These are phyloP conservation scores for Marronus borbonicus DNA, from an alignment of 2,888 invertebrate genomes.

Conservation along the genomic window DNA sequence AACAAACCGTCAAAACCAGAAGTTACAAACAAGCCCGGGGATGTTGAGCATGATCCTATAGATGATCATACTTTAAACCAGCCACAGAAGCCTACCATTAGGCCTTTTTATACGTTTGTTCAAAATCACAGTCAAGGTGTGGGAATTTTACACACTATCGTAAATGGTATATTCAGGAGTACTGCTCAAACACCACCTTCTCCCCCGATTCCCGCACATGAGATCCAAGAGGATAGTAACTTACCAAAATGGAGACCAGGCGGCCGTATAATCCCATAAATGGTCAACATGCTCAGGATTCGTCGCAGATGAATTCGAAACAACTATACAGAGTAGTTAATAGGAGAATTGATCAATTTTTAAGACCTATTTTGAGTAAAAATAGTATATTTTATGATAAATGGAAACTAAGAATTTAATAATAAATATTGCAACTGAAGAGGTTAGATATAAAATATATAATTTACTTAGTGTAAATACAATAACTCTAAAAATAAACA, in stretches of 20 bases:
- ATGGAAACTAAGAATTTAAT: no score
- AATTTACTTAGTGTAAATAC: constrained; percentile 19
- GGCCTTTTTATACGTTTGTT: constrained; percentile 37
- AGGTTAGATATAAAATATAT: background rate
- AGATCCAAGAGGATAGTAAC: constrained; percentile 53
- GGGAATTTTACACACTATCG: constrained; percentile 27
- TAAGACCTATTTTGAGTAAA: constrained; percentile 52
- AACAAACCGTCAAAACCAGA: constrained; percentile 16
- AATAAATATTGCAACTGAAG: no score
- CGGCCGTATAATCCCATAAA: constrained; percentile 53
- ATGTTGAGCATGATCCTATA: constrained; percentile 27
- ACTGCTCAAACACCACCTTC: background rate
- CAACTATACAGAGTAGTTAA: constrained; percentile 43
- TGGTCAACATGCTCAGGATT: constrained; percentile 53
- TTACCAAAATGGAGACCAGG: constrained; percentile 50
- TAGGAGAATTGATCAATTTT: constrained; percentile 52
- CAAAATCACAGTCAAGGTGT: constrained; percentile 45
- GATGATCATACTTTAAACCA: constrained; percentile 19
- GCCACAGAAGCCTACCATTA: constrained; percentile 43
- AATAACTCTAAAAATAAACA: constrained; percentile 12
- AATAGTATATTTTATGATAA: no score
- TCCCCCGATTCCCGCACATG: constrained; percentile 54
- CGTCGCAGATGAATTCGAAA: constrained; percentile 55
- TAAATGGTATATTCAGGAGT: constrained; percentile 36
- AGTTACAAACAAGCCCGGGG: constrained; percentile 18